Evolutionary conservation across 2,888 invertebrate genomes (phyloP).

Genomic region (Plebejus melissa): DNA sequence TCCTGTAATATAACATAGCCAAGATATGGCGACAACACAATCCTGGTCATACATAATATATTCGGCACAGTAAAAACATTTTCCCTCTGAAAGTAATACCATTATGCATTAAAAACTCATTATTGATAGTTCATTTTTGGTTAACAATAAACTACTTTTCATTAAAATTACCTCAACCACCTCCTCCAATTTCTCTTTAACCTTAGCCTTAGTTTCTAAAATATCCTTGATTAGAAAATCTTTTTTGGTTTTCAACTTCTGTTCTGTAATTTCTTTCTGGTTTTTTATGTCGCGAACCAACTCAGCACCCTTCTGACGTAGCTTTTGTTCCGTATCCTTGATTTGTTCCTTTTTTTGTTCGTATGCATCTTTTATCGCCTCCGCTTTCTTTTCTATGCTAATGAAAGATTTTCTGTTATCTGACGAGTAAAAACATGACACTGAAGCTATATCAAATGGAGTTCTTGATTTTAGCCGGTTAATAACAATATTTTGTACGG

Average conservation of each 20-base stretch:
- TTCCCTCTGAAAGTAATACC: conserved; percentile 80
- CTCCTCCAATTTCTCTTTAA: conserved; percentile 85
- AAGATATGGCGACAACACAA: conserved; percentile 91
- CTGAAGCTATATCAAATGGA: conserved; percentile 44
- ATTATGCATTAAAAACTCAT: not conserved
- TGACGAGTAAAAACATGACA: conserved; percentile 56
- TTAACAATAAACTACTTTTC: not conserved
- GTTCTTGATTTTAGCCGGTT: conserved; percentile 42
- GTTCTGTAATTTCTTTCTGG: conserved; percentile 64
- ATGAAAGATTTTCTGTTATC: conserved; percentile 63
- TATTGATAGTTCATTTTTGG: not conserved
- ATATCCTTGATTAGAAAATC: conserved; percentile 84
- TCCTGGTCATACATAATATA: conserved; percentile 90
- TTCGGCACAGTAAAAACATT: conserved; percentile 97
- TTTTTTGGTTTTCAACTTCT: conserved; percentile 77
- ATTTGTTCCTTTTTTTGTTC: conserved; percentile 81
- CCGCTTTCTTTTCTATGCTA: conserved; percentile 67
- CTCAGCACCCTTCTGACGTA: conserved; percentile 66
- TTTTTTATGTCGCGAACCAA: conserved; percentile 67
- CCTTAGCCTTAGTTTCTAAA: conserved; percentile 83
- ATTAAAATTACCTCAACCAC: conserved; percentile 81
- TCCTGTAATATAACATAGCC: conserved; percentile 92
- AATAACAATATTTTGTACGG: conserved; percentile 38
- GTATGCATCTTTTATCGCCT: conserved; percentile 77
- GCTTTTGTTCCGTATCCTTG: conserved; percentile 76